These are phyloP conservation scores for Epinotia nisella DNA, from an alignment of 2,888 invertebrate genomes.

Conservation along the genomic window DNA sequence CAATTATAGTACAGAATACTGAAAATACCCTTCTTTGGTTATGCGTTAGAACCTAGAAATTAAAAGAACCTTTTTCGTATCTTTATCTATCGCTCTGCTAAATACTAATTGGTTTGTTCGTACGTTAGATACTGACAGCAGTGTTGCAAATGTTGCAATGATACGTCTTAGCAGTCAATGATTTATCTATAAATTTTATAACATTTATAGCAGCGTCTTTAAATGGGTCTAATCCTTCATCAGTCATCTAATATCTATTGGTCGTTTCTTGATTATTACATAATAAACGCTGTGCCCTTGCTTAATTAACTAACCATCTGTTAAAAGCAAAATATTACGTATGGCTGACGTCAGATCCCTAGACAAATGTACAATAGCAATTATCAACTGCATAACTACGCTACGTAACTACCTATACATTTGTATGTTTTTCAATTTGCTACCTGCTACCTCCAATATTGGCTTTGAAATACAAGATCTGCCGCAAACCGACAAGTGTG, in stretches of 20 bases:
- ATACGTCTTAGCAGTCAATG: neutral
- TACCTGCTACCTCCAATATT: conserved; percentile 13
- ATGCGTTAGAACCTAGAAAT: neutral
- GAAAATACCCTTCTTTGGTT: no score
- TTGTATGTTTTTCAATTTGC: conserved; percentile 26
- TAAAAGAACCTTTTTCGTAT: neutral
- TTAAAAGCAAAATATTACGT: conserved; percentile 7
- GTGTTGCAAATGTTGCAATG: neutral
- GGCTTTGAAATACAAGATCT: conserved; percentile 22
- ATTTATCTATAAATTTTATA: neutral
- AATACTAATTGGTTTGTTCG: neutral
- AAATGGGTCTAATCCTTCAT: neutral
- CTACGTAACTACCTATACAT: neutral
- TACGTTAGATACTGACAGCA: neutral
- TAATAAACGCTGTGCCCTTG: neutral
- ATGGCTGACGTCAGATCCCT: conserved; percentile 4
- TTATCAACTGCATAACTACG: neutral
- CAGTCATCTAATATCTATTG: neutral
- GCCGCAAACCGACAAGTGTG: conserved; percentile 20
- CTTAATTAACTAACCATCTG: conserved; percentile 13
- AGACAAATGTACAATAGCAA: neutral
- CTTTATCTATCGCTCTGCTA: neutral
- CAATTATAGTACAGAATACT: no score
- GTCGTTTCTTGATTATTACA: neutral
- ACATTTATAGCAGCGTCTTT: no score